phyloP scores from a whole-genome alignment of 2,888 invertebrate genomes.

The Caenorhabditis virilis region DNA sequence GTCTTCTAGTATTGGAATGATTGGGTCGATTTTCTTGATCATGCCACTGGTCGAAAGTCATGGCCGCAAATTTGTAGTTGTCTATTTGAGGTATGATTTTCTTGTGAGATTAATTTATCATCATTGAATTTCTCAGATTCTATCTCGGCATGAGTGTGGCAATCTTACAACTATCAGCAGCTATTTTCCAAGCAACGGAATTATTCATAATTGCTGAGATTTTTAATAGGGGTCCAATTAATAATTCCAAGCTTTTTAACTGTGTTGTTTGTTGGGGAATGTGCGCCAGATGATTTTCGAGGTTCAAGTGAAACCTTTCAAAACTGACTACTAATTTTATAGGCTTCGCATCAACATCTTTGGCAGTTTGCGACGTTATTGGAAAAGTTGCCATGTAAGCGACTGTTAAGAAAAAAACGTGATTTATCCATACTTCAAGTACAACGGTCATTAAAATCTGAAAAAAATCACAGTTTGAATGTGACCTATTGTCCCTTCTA shows the following conservation, averaged over 20 bases:
- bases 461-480: too few species aligned
- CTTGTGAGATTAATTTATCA: background rate
- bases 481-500: too few species aligned
- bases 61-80: conserved; percentile 29
- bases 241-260: conserved; percentile 30
- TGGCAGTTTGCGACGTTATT: background rate
- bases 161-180: conserved; percentile 14
- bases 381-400: background rate
- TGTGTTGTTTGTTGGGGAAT: conserved; percentile 33
- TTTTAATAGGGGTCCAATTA: conserved; percentile 7
- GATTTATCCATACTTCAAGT: too few species aligned
- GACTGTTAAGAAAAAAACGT: too few species aligned
- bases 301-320: conserved; percentile 1
- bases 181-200: conserved; percentile 27
- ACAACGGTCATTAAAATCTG: too few species aligned
- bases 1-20: conserved; percentile 11
- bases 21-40: conserved; percentile 23
- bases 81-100: conserved; percentile 24
- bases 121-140: background rate
- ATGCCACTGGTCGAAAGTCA: conserved; percentile 32
- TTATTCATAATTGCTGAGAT: conserved; percentile 33
- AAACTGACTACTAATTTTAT: background rate
- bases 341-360: conserved; percentile 1
- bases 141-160: background rate
- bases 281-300: conserved; percentile 36